Base-by-base conservation (phyloP, 2,888 invertebrate species). In the Dusona sp. region DNA sequence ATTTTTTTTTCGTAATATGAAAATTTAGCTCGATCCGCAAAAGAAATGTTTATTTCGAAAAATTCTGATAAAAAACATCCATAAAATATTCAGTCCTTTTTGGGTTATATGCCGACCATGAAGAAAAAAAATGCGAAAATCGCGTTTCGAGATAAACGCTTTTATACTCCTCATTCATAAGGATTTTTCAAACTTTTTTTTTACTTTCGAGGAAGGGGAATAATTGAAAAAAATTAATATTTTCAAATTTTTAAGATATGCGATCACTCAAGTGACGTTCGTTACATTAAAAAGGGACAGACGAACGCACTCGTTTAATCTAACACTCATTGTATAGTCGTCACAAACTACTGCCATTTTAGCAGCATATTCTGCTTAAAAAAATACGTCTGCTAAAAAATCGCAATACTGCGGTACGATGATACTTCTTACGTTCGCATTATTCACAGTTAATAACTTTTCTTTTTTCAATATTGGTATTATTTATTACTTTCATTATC, bases 341-440 rank as follows among this genome's bases (percentile, higher is more conserved):
- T 86, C 85, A 83, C 85, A 85, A 90, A 89, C 77, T 90, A 90
- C 90, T 90, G 89, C 89, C 90, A 84, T 88, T 90, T 88, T 88
- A 89, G 87, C 84, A 88, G 89, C 87, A 84, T 84, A 79, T 87
- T 83, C 81, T 87, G 84, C 88, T 82, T 87, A 57, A 57, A 22
- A 65, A 79, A 79, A 83, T 86, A 88, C 86, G 72, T 88, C 81
- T 88, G 82, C 61, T 77, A 86, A 85, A 77, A 81, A 83, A 61
- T 83, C 68, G 51, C 48, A 51, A 45, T 8, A 25, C 13, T 33
- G 19, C 33, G 29, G 16, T 25, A 29, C 45, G n/a, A 25, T 42
- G 1, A 68, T 42, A 13, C 42, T 42, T 13, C 13, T 68, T 25
- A 45, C 13, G 42, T 45, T 45, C 9, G 11, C 22, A 25, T 8